Percentiles rank a stretch among this genome's conserved stretches.
Evolutionary conservation across 2,113 vertebrate genomes (phyloP).

Genomic region (Prunella fulvescens): DNA sequence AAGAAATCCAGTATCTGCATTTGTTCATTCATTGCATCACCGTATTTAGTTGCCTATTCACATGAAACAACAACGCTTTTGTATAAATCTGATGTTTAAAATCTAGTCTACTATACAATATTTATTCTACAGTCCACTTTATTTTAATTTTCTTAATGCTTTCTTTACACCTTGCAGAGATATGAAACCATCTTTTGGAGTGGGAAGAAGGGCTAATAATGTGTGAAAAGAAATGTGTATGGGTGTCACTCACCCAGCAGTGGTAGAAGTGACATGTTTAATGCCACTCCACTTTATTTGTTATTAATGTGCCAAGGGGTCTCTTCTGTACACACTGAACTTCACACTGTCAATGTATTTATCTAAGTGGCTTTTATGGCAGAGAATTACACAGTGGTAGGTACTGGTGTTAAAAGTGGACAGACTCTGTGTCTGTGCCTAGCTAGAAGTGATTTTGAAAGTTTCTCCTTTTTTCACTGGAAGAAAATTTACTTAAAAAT

Average conservation of each 20-base stretch:
- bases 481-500: background rate
- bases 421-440: background rate
- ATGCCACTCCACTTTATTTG: background rate
- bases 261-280: background rate
- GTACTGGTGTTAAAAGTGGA: background rate
- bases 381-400: background rate
- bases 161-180: background rate
- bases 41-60: constrained; percentile 50
- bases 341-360: background rate
- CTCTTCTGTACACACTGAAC: background rate
- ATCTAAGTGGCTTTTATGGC: background rate
- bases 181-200: background rate
- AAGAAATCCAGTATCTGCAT: constrained; percentile 41
- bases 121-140: background rate
- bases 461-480: background rate
- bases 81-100: constrained; percentile 5
- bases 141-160: constrained; percentile 1
- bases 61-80: constrained; percentile 20
- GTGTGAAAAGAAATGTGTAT: background rate
- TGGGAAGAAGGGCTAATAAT: background rate
- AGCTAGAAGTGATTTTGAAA: background rate
- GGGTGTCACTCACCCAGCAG: background rate
- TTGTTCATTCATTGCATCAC: constrained; percentile 46
- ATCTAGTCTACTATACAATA: background rate
- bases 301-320: background rate